Evolutionary conservation across 2,888 invertebrate genomes (phyloP).

Genomic region (Coecobrya sp.): DNA sequence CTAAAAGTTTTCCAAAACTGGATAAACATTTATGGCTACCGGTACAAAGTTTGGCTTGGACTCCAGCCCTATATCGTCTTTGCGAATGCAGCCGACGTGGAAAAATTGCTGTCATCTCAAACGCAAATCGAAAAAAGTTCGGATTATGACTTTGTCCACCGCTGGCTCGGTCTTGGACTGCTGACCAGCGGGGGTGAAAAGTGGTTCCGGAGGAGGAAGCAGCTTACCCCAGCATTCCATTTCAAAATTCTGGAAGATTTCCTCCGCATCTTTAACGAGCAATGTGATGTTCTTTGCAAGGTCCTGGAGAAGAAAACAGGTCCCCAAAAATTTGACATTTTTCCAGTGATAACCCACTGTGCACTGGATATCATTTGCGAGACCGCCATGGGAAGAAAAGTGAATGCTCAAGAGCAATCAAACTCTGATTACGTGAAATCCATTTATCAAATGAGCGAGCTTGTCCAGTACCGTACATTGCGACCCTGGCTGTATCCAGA

Average conservation of each 20-base stretch:
- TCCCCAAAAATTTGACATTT: conserved; percentile 89
- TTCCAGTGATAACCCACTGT: conserved; percentile 90
- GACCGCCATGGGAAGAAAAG: conserved; percentile 94
- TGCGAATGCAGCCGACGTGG: conserved; percentile 48
- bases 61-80: conserved; percentile 39
- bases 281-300: conserved; percentile 89
- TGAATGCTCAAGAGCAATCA: conserved; percentile 91
- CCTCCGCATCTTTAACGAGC: conserved; percentile 91
- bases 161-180: conserved; percentile 53
- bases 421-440: conserved; percentile 88
- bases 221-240: conserved; percentile 94
- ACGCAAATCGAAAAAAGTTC: conserved; percentile 60
- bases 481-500: conserved; percentile 89
- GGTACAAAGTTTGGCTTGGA: conserved; percentile 49
- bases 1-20: background rate
- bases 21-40: conserved; percentile 15
- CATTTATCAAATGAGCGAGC: conserved; percentile 85
- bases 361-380: conserved; percentile 91
- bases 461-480: conserved; percentile 39
- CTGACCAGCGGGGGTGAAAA: conserved; percentile 87
- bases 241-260: conserved; percentile 93
- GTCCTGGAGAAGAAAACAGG: conserved; percentile 88
- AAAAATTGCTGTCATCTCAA: conserved; percentile 42
- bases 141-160: conserved; percentile 39
- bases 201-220: conserved; percentile 92